Percentiles rank a stretch among this genome's conserved stretches.
phyloP scores from a whole-genome alignment of 2,113 vertebrate genomes.

The Ptychochromis oligacanthus region DNA sequence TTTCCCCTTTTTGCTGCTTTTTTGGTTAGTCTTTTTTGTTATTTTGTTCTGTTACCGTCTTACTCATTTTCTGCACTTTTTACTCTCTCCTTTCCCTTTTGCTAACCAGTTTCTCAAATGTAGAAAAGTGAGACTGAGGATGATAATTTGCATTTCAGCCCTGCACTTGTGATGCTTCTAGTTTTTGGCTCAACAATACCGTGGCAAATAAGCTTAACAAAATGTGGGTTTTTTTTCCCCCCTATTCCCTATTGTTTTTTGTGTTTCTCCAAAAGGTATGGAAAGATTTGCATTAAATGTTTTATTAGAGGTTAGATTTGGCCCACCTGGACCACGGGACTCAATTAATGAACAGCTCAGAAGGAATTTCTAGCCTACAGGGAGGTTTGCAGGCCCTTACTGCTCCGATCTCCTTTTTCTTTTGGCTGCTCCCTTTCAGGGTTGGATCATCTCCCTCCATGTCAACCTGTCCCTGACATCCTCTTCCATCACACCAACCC shows the following conservation, averaged over 20 bases:
- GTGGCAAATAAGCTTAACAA: not conserved
- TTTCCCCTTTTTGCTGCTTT: not conserved
- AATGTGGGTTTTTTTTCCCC: too few species aligned
- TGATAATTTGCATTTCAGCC: not conserved
- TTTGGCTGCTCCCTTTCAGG: rapidly evolving
- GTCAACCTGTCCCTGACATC: not conserved
- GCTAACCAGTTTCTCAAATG: not conserved
- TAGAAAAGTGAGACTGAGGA: not conserved
- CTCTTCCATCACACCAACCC: not conserved
- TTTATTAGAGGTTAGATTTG: not conserved
- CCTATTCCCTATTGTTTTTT: not conserved
- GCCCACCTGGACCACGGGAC: not conserved
- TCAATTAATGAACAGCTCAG: not conserved
- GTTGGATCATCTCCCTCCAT: not conserved
- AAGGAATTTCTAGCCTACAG: not conserved
- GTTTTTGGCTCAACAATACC: not conserved
- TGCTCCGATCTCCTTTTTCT: not conserved
- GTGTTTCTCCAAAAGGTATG: not conserved
- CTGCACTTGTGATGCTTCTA: not conserved
- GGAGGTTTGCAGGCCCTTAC: not conserved
- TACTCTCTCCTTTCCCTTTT: not conserved
- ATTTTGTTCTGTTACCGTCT: not conserved
- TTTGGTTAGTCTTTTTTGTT: not conserved
- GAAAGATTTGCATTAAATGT: not conserved
- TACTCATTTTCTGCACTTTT: not conserved